A percentile compares a stretch with the other conserved stretches of the same genome.
phyloP scores from a whole-genome alignment of 2,888 invertebrate genomes.

The Amiota minor region DNA sequence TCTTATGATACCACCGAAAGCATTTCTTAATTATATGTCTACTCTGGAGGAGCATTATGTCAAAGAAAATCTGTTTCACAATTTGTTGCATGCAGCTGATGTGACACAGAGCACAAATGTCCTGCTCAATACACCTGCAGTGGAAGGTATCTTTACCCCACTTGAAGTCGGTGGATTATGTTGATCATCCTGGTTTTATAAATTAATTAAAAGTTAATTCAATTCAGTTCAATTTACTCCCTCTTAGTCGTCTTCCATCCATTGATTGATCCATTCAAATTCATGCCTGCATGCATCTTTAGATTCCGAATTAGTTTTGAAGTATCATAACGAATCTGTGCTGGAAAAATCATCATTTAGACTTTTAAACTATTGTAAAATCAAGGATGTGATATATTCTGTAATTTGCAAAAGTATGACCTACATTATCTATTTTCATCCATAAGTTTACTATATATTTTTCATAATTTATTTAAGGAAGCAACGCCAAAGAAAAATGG shows the following conservation, averaged over 20 bases:
- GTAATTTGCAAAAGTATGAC: slow-evolving; percentile 85
- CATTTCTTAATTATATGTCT: slow-evolving; percentile 96
- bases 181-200: slow-evolving; percentile 99
- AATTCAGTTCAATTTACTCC: slow-evolving; percentile 75
- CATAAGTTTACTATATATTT: background rate
- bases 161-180: slow-evolving; percentile 96
- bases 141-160: slow-evolving; percentile 98
- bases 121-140: slow-evolving; percentile 94
- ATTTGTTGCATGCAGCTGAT: slow-evolving; percentile 98
- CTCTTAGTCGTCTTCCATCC: background rate
- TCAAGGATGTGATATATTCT: slow-evolving; percentile 97
- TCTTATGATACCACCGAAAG: slow-evolving; percentile 95
- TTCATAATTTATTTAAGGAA: slow-evolving; percentile 75
- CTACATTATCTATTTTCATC: background rate
- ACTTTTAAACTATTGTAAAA: slow-evolving; percentile 98
- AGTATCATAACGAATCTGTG: slow-evolving; percentile 99
- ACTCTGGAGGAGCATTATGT: slow-evolving; percentile 99
- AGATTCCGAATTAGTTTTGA: slow-evolving; percentile 98
- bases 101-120: slow-evolving; percentile 98
- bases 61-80: slow-evolving; percentile 99
- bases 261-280: background rate
- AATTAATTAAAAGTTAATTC: slow-evolving; percentile 99
- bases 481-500: slow-evolving; percentile 98
- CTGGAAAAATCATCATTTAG: slow-evolving; percentile 99
- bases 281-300: background rate